Base-by-base conservation (phyloP, 1,140 invertebrate species). In the Antheraea mylitta region DNA sequence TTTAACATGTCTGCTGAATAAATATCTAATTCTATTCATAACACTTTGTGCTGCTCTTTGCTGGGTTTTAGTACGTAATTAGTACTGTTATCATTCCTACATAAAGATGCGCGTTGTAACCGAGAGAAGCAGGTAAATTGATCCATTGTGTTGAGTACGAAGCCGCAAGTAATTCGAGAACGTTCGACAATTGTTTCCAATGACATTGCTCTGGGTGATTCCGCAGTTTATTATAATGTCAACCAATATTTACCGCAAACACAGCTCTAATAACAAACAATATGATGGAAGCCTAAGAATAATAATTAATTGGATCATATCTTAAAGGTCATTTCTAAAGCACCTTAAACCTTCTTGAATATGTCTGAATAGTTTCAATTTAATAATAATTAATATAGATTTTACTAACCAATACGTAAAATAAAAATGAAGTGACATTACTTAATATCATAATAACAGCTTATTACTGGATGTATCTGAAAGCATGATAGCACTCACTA, bases 151-250 rank as follows among this genome's bases (percentile, higher is more conserved):
- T 53, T 13, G 45, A 13, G 5, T 16, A 53, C 11, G 45, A 62
- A 63, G 68, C 66, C 71, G 62, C 75, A 77, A 76, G 76, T 66
- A 68, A 74, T 67, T 64, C 60, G 64, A 67, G 66, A 75, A 48
- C 37, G 48, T 75, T 65, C 53, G 72, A 71, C 65, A 64, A 74
- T 80, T 78, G 76, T 77, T 66, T 78, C 64, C 67, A 69, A 30
- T 68, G 67, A 53, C 45, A 53, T 53, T 53, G 45, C 45, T n/a
- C 11, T 53, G 45, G 9, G 7, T 16, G 45, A 53, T 53, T 53
- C 45, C 9, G 45, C 7, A 8, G 38, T 42, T 42, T 53, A 16
- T 48, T 48, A 11, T 48, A 48, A 48, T 13, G 45, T 13, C 45
- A 6, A 13, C 6, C 45, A 53, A 11, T 53, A 53, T 53, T 53